Conservation (phyloP, 2,113 vertebrate species). For the Petrocephalus zakoni region DNA sequence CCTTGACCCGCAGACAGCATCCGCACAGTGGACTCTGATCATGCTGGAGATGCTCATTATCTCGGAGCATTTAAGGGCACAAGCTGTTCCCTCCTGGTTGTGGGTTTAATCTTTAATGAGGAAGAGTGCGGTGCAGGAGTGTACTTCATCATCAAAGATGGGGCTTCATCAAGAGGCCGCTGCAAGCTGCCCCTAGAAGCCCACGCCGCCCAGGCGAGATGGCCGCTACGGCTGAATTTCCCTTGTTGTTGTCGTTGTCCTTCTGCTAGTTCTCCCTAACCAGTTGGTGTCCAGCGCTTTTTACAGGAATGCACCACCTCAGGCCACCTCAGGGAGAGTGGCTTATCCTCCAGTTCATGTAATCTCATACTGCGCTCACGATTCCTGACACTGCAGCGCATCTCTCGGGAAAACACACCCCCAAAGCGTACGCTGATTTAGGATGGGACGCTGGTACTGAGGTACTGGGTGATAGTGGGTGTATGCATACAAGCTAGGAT, state of each 20-base stretch:
- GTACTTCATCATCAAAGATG: slow-evolving; percentile 13
- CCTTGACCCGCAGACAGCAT: not conserved
- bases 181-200: not conserved
- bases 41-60: not conserved
- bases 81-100: not conserved
- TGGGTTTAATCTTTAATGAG: slow-evolving; percentile 16
- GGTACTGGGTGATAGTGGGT: not conserved
- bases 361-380: not conserved
- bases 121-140: not conserved
- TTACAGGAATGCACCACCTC: not conserved
- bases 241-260: too few relatives aligned
- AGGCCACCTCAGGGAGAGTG: not conserved
- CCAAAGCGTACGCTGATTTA: not conserved
- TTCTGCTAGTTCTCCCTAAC: not conserved
- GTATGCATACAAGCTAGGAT: not conserved
- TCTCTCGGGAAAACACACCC: not conserved
- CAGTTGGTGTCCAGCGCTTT: not conserved
- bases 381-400: not conserved
- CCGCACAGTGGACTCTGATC: not conserved
- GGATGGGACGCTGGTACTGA: not conserved
- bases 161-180: not conserved
- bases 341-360: not conserved
- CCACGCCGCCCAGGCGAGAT: not conserved
- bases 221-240: not conserved
- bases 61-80: not conserved